These are phyloP conservation scores for Parambassis ranga DNA, from an alignment of 2,797 vertebrate genomes.

Conservation along the genomic window DNA sequence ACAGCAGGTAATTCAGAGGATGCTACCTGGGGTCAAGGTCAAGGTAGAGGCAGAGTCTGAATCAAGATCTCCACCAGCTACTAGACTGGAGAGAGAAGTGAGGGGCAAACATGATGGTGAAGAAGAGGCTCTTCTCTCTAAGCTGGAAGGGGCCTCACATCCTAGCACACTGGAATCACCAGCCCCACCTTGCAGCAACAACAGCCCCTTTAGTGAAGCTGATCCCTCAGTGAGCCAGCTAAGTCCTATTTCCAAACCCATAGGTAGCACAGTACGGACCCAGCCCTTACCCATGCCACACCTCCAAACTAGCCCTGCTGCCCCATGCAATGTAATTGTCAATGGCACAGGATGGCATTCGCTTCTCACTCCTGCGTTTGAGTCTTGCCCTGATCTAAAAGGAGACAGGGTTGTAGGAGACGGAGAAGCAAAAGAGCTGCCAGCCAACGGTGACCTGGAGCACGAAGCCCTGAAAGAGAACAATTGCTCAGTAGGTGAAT, in stretches of 20 bases:
- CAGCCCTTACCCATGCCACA: constrained; percentile 70
- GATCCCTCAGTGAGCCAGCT: constrained; percentile 58
- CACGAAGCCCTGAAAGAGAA: constrained; percentile 97
- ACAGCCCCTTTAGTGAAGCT: constrained; percentile 78
- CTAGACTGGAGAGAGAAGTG: constrained; percentile 78
- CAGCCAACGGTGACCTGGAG: constrained; percentile 88
- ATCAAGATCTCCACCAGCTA: constrained; percentile 68
- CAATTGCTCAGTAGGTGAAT: constrained; percentile 87
- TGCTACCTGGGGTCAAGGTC: constrained; percentile 84
- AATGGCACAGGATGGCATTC: constrained; percentile 86
- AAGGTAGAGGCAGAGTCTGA: constrained; percentile 88
- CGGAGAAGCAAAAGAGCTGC: constrained; percentile 67
- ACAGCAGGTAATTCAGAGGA: constrained; percentile 93
- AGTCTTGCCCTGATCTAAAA: constrained; percentile 70
- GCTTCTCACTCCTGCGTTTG: constrained; percentile 70
- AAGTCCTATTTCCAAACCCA: constrained; percentile 65
- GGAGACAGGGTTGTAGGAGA: constrained; percentile 51
- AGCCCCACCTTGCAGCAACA: constrained; percentile 80
- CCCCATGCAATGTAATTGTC: constrained; percentile 95
- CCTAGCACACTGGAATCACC: constrained; percentile 84
- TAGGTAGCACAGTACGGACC: constrained; percentile 62
- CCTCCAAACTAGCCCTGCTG: constrained; percentile 80
- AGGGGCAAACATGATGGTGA: constrained; percentile 57
- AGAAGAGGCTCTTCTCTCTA: constrained; percentile 15
- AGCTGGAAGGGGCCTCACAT: constrained; percentile 45